A percentile compares a stretch with the other conserved stretches of the same genome.
These are phyloP conservation scores for Fistularia tabacaria DNA, from an alignment of 2,797 vertebrate genomes.

Conservation along the genomic window DNA sequence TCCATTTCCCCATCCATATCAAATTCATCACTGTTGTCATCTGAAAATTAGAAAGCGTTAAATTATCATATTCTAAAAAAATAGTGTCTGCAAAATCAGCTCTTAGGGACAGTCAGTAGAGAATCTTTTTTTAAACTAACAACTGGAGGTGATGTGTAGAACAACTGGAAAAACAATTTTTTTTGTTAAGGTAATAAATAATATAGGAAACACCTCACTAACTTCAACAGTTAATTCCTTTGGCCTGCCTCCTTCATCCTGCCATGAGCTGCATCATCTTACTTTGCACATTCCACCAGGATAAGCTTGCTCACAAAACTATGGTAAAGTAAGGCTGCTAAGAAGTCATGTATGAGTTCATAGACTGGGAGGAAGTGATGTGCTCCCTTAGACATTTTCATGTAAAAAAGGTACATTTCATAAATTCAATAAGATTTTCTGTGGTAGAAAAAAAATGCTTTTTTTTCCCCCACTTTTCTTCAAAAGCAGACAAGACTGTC, in stretches of 20 bases:
- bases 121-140: not conserved
- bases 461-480: not conserved
- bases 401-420: too few relatives aligned
- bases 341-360: too few relatives aligned
- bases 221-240: too few relatives aligned
- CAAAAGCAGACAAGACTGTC: not conserved
- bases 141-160: not conserved
- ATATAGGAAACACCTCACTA: too few relatives aligned
- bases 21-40: conserved; percentile 67
- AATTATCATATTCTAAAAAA: not conserved
- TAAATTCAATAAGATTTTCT: too few relatives aligned
- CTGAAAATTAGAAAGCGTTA: conserved; percentile 32
- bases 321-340: too few relatives aligned
- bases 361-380: too few relatives aligned
- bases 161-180: too few relatives aligned
- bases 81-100: not conserved
- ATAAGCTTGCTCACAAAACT: too few relatives aligned
- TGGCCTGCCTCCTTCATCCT: not conserved
- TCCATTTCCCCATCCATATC: conserved; percentile 57
- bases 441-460: not conserved
- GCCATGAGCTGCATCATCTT: not conserved
- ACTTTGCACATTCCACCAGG: too few relatives aligned
- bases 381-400: too few relatives aligned
- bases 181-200: too few relatives aligned
- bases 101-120: not conserved